Conservation (phyloP, 2,113 vertebrate genomes). For the Setophaga kirtlandii region DNA sequence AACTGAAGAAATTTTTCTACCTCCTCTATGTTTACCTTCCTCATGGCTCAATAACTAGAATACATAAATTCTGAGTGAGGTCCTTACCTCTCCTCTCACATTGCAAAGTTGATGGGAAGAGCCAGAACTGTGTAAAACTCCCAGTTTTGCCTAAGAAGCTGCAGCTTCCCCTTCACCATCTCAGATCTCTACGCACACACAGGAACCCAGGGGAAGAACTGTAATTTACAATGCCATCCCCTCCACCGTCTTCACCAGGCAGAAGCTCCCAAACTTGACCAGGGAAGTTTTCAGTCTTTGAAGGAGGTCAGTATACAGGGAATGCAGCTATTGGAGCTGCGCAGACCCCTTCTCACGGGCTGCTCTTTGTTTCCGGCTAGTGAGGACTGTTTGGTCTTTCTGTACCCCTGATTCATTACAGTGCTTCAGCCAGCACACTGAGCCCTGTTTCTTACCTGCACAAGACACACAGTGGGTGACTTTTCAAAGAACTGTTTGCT, state of each 20-base stretch:
- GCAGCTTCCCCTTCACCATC: neutral
- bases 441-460: neutral
- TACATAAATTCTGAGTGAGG: neutral
- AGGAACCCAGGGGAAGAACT: neutral
- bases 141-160: neutral
- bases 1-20: neutral
- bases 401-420: too few species aligned
- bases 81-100: neutral
- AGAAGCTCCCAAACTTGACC: neutral
- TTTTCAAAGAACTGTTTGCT: neutral
- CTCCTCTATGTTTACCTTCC: neutral
- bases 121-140: neutral
- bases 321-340: neutral
- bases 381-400: neutral
- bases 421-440: neutral
- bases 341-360: fast-evolving
- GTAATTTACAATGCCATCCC: neutral
- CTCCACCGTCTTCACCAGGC: fast-evolving
- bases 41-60: neutral
- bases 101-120: neutral
- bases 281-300: neutral
- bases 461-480: neutral
- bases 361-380: neutral
- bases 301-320: neutral
- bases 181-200: neutral